Evolutionary conservation across 2,888 invertebrate species (phyloP), one percentile per base, ranked within the genome.

Genomic region (Dioctria linearis): DNA sequence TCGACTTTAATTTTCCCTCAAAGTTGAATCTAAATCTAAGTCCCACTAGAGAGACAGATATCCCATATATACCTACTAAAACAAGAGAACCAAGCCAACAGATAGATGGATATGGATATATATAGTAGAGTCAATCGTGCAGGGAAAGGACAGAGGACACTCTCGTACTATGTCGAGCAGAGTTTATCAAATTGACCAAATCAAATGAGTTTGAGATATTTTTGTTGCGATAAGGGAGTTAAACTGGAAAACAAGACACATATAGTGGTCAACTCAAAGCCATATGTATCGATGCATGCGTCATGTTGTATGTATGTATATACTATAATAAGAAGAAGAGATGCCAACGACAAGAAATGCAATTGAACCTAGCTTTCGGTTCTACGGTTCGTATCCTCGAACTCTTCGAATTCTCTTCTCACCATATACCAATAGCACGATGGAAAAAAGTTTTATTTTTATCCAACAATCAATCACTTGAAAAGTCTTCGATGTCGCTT

Each of bases 191-290:
- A 83, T 84, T 83, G 83, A 82, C 84, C 83, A 83, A 83, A 84
- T 84, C 83, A 83, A 84, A 84, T 84, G 83, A 84, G 82, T 84
- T 84, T 83, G 78, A 84, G 84, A 84, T 84, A 83, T 84, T 84
- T 84, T 82, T 82, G 57, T 63, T 57, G 13, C 79, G 84, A 84
- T 84, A 83, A 83, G 81, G 37, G 66, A 78, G 78, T 51, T 54
- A 51, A 78, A 51, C 66, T 78, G 78, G 66, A 78, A 65, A 78
- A 65, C 65, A 78, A 78, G 78, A 65, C 65, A 78, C 65, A 51
- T 65, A 78, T 65, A 65, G 65, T 65, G 65, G 78, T 65, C 46
- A 65, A 65, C 37, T 59, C 3, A 40, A 25, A 39, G 75, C 43
- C 57, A 42, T 59, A 75, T 59, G 59, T 57, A 75, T 25, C 43